Conservation (phyloP, 2,797 vertebrate genomes). For the Pitangus sulphuratus region DNA sequence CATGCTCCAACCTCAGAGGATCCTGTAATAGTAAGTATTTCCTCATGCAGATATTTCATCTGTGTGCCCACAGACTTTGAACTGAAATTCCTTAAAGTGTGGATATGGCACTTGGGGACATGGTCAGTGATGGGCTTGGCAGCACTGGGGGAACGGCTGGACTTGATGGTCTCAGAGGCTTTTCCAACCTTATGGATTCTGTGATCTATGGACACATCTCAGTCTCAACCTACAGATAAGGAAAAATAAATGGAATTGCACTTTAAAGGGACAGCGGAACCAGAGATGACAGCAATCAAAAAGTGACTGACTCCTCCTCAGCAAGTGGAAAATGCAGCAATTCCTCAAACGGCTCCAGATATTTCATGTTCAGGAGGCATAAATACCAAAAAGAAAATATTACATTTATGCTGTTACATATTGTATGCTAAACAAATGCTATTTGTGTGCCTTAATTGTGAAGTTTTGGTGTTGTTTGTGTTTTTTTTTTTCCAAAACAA, state of each 20-base stretch:
- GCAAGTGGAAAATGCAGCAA: not conserved
- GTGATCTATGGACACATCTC: not conserved
- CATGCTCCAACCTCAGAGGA: not conserved
- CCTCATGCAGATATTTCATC: not conserved
- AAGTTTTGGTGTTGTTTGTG: not conserved
- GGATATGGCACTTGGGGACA: not conserved
- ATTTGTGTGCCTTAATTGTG: not conserved
- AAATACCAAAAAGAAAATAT: not conserved
- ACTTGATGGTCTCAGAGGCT: accelerated
- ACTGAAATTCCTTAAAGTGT: not conserved
- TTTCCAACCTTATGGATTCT: not conserved
- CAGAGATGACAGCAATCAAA: not conserved
- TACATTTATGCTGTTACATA: not conserved
- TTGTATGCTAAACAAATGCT: not conserved
- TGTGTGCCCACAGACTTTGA: not conserved
- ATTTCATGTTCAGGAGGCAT: not conserved
- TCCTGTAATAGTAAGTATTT: accelerated
- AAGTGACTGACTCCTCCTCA: not conserved
- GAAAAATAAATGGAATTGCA: not conserved
- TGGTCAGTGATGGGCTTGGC: not conserved
- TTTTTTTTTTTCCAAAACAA: not conserved
- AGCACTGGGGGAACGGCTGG: not conserved
- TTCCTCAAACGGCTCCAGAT: not conserved
- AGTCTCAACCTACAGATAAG: not conserved
- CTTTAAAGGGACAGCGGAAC: not conserved